Conservation (phyloP, 2,888 invertebrate species). For the Cordilura impudica region DNA sequence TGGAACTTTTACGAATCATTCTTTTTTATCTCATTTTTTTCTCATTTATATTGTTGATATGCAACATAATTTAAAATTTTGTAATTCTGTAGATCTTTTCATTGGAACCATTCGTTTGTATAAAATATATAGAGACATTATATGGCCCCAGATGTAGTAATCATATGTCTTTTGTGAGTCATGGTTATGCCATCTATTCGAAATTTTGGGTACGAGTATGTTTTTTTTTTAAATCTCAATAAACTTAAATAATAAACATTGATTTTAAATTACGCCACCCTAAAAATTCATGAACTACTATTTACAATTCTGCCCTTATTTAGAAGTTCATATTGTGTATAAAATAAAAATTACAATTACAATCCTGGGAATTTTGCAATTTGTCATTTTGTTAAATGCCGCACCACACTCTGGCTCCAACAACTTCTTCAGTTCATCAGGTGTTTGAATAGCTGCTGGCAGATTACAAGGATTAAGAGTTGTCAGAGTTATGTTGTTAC, state of each 20-base stretch:
- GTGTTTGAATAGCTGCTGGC: constrained; percentile 68
- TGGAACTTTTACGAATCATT: too few species aligned
- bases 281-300: constrained; percentile 7
- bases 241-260: neutral
- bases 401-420: constrained; percentile 9
- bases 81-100: too few species aligned
- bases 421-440: constrained; percentile 69
- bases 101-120: too few species aligned
- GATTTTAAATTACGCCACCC: neutral
- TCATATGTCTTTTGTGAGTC: too few species aligned
- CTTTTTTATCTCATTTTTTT: too few species aligned
- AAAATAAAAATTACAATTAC: constrained; percentile 67
- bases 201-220: neutral
- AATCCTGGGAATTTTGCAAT: constrained; percentile 61
- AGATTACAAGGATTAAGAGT: constrained; percentile 72
- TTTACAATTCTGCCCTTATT: constrained; percentile 10
- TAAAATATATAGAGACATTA: too few species aligned
- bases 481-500: constrained; percentile 64
- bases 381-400: constrained; percentile 56
- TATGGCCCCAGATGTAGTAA: too few species aligned
- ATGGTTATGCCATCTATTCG: neutral
- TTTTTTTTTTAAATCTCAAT: neutral
- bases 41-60: too few species aligned
- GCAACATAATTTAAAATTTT: too few species aligned
- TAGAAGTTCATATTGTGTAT: constrained; percentile 61